These are phyloP conservation scores for Phasia obesa DNA, from an alignment of 2,888 invertebrate genomes.

Conservation along the genomic window DNA sequence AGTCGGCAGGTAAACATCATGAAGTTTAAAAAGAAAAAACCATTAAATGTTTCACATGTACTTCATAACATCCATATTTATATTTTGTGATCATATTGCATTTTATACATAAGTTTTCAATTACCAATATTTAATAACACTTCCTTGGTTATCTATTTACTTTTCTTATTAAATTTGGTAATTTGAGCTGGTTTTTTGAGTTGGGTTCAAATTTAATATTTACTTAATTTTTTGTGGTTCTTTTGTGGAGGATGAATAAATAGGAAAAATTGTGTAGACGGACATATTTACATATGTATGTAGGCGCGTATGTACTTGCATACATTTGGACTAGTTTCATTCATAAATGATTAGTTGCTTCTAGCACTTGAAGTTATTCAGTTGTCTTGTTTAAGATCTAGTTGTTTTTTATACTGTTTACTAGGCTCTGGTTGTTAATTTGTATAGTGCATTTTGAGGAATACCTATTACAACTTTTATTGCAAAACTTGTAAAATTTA, in stretches of 20 bases:
- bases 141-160: too few species aligned
- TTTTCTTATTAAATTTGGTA: background rate
- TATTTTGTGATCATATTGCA: too few species aligned
- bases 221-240: background rate
- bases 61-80: too few species aligned
- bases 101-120: too few species aligned
- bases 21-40: too few species aligned
- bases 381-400: background rate
- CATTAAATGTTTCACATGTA: too few species aligned
- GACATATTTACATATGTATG: background rate
- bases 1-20: constrained; percentile 86
- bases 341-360: constrained; percentile 29
- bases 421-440: too few species aligned
- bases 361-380: background rate
- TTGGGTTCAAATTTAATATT: background rate
- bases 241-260: background rate
- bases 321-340: background rate
- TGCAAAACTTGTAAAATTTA: background rate
- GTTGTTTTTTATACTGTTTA: background rate
- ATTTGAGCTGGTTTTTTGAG: constrained; percentile 22
- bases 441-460: background rate
- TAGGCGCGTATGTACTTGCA: background rate
- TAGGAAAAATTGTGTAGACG: background rate
- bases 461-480: background rate
- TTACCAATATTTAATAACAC: too few species aligned